Percentiles rank a stretch among this genome's conserved stretches.
These are phyloP conservation scores for Macrotis lagotis DNA, from an alignment of 2,113 vertebrate species.

Conservation along the genomic window DNA sequence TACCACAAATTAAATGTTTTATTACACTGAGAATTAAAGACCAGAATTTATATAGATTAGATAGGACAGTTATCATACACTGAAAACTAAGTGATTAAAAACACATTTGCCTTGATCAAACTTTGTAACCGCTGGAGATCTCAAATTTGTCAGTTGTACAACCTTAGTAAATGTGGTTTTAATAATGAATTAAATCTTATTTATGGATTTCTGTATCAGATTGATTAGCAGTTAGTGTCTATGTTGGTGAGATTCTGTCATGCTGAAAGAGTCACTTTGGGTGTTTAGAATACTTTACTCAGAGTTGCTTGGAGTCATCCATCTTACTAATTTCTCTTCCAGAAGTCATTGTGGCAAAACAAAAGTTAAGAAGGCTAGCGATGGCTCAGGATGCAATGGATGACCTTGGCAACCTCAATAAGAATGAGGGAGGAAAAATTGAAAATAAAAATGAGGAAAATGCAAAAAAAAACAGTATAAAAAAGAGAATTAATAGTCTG, in stretches of 20 bases:
- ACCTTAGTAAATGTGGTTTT: constrained; percentile 70
- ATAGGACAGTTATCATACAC: constrained; percentile 51
- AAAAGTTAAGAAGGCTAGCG: no score
- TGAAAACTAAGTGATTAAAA: constrained; percentile 75
- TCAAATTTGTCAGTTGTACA: constrained; percentile 57
- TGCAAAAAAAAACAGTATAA: not conserved
- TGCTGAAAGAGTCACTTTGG: constrained; percentile 53
- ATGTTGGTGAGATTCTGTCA: constrained; percentile 52
- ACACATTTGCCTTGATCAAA: constrained; percentile 70
- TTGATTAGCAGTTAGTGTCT: constrained; percentile 67
- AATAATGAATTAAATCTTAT: constrained; percentile 75
- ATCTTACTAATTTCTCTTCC: no score
- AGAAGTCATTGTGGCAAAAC: no score
- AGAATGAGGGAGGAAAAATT: not conserved
- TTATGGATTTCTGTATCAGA: constrained; percentile 61
- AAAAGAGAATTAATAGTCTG: not conserved
- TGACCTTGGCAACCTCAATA: no score
- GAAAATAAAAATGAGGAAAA: not conserved
- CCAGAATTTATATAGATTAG: constrained; percentile 70
- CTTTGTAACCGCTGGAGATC: constrained; percentile 55
- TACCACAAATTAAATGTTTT: not conserved
- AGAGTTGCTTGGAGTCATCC: no score
- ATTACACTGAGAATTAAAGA: constrained; percentile 45
- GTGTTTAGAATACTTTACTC: constrained; percentile 62
- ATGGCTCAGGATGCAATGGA: no score